Percentiles rank a stretch among this genome's conserved stretches.
phyloP scores from a whole-genome alignment of 2,888 invertebrate species.

The Himalopsyche kuldschensis region DNA sequence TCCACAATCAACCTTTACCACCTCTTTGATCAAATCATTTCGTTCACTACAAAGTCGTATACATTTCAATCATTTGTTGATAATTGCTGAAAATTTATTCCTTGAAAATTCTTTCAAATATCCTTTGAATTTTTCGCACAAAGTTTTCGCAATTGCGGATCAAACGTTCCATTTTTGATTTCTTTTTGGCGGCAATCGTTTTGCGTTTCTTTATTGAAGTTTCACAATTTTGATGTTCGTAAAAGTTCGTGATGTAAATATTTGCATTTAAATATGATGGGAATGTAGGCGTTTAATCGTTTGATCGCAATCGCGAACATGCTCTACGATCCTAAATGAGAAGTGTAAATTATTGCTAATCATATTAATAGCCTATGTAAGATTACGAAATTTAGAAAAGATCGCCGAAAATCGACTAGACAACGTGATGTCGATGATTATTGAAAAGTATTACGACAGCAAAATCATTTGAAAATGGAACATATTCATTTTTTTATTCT shows the following conservation, averaged over 20 bases:
- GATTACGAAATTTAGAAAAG: too few relatives aligned
- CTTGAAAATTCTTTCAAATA: background rate
- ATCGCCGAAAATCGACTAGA: too few relatives aligned
- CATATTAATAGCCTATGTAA: too few relatives aligned
- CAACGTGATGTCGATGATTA: too few relatives aligned
- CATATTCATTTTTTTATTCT: too few relatives aligned
- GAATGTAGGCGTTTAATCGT: background rate
- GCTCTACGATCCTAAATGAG: too few relatives aligned
- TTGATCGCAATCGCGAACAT: background rate
- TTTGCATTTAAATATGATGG: background rate
- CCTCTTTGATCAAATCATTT: background rate
- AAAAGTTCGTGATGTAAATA: background rate
- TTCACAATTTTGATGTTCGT: background rate
- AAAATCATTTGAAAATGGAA: too few relatives aligned
- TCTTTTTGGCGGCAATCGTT: background rate
- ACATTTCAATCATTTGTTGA: background rate
- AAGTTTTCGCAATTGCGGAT: background rate
- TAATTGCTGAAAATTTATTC: background rate
- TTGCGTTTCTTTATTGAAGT: background rate
- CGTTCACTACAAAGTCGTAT: background rate
- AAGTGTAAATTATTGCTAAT: too few relatives aligned
- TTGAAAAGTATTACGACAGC: too few relatives aligned
- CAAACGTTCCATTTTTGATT: background rate
- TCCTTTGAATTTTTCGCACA: background rate
- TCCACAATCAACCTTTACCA: background rate